A percentile compares a stretch with the other conserved stretches of the same genome.
Conservation (phyloP, 2,888 invertebrate species). For the Lottia gigantea region DNA sequence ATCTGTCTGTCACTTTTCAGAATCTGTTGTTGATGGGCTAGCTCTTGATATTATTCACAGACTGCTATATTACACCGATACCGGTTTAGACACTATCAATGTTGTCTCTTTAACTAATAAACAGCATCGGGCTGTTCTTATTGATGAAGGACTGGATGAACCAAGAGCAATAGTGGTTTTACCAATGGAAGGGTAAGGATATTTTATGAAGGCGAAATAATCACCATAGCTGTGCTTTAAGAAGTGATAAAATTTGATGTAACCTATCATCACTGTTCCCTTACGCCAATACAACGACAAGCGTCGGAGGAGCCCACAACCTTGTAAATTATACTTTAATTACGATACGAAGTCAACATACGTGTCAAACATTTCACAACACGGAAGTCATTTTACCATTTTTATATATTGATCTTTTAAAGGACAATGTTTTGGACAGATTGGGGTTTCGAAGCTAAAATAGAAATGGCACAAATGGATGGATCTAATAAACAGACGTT, state of each 20-base stretch:
- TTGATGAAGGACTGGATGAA: conserved; percentile 46
- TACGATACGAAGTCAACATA: too few species aligned
- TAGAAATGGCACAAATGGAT: conserved; percentile 82
- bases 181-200: conserved; percentile 25
- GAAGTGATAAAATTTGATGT: too few species aligned
- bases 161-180: conserved; percentile 57
- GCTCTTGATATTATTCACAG: conserved; percentile 57
- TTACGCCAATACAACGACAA: too few species aligned
- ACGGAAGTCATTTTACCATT: not conserved
- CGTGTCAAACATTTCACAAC: not conserved
- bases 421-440: conserved; percentile 78
- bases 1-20: conserved; percentile 29
- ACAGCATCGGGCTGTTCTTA: conserved; percentile 40
- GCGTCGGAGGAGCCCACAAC: too few species aligned
- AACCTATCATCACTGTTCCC: too few species aligned
- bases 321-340: too few species aligned
- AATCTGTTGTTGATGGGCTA: conserved; percentile 59
- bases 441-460: conserved; percentile 81
- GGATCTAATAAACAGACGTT: conserved; percentile 79
- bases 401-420: not conserved
- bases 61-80: conserved; percentile 59
- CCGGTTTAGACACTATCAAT: conserved; percentile 50
- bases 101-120: conserved; percentile 44
- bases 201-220: too few species aligned
- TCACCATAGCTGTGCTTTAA: too few species aligned